Evolutionary conservation across 1,140 invertebrate genomes (phyloP), one percentile per base, ranked within the genome.

Genomic region (Drosophila sucinea): DNA sequence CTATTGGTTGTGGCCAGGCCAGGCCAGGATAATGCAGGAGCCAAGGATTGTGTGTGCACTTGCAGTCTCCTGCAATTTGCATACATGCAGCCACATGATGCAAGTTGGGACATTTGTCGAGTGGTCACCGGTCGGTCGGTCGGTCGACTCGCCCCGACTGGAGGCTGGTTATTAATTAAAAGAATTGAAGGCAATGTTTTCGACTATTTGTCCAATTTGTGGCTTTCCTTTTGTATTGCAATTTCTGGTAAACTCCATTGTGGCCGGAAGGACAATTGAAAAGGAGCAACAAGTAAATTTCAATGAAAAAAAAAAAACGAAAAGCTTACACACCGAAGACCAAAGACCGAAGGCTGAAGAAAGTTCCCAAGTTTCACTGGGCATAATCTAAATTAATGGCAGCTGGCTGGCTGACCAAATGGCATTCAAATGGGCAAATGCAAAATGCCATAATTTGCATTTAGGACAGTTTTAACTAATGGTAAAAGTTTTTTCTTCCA

Each of bases 391-490:
- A 69, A 82, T 87, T 72, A 82, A 82, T 87, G 71, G 27, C 60
- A 54, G 17, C 33, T 54, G 32, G 47, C 51, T 60, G 73, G 67
- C 58, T 35, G 33, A 8, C 57, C 11, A 74, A 64, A 66, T 58
- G 61, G 66, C 71, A 73, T 77, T 65, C 60, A 71, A 77, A 86
- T 87, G 83, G 73, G 32, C 72, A 70, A 17, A 77, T 79, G 83
- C 70, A 73, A 77, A 70, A 77, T 72, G 72, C 77, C 73, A 71
- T 77, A 61, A 89, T 86, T 87, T 87, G 75, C 82, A 86, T 85
- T 86, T 71, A 79, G 68, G 58, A 65, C 74, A 57, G 58, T 51
- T 38, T 51, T 70, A 56, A 73, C 63, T 83, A 83, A 87, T 83
- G 84, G 73, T 60, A 35, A 83, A 86, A 86, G 83, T 86, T 86